Evolutionary conservation across 2,113 vertebrate genomes (phyloP).

Genomic region (Chionodraco myersi): DNA sequence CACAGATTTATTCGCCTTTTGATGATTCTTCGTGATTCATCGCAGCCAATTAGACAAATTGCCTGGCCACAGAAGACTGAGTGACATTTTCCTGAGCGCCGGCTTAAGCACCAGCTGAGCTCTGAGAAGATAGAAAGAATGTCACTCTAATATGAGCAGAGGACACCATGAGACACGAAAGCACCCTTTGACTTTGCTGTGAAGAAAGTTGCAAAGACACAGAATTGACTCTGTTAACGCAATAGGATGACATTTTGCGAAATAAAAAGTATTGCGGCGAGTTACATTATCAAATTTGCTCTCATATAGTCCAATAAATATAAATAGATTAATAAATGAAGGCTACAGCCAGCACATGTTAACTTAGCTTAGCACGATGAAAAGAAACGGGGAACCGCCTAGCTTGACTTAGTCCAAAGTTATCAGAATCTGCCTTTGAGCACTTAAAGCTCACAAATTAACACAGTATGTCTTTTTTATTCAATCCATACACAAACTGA

Average conservation of each 20-base stretch:
- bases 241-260: not conserved
- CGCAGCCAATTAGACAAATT: slow-evolving; percentile 47
- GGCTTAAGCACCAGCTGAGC: slow-evolving; percentile 49
- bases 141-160: slow-evolving; percentile 25
- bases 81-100: slow-evolving; percentile 10
- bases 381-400: too few relatives aligned
- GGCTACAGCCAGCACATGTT: too few relatives aligned
- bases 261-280: not conserved
- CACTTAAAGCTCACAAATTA: too few relatives aligned
- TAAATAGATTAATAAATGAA: too few relatives aligned
- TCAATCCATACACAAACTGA: too few relatives aligned
- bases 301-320: too few relatives aligned
- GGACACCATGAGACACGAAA: slow-evolving; percentile 15
- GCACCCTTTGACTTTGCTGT: not conserved
- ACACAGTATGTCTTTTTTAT: too few relatives aligned
- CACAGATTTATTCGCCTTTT: slow-evolving; percentile 35
- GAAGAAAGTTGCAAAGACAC: not conserved
- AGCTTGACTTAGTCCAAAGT: too few relatives aligned
- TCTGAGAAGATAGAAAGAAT: slow-evolving; percentile 25
- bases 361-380: too few relatives aligned
- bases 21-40: slow-evolving; percentile 30
- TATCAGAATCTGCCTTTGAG: too few relatives aligned
- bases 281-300: too few relatives aligned
- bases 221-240: not conserved
- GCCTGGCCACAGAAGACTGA: slow-evolving; percentile 22